Conservation (phyloP, 2,888 invertebrate species). For the Periphyllus acericola region DNA sequence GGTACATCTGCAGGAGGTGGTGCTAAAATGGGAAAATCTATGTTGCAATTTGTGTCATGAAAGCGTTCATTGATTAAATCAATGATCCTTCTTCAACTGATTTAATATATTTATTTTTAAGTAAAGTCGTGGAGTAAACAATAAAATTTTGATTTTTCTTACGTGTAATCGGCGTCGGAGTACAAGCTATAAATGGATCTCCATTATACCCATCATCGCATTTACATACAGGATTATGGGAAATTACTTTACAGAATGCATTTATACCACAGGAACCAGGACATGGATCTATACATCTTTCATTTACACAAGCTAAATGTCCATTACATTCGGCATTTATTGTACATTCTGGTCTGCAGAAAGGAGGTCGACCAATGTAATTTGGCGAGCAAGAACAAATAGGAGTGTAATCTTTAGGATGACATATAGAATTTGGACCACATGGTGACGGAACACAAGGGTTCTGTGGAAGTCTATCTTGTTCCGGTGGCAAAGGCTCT, state of each 20-base stretch:
- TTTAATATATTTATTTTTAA: not conserved
- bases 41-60: conserved; percentile 18
- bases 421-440: conserved; percentile 72
- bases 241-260: conserved; percentile 73
- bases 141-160: conserved; percentile 39
- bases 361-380: conserved; percentile 74
- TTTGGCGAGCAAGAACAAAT: conserved; percentile 72
- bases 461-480: conserved; percentile 69
- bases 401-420: conserved; percentile 66
- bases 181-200: conserved; percentile 71
- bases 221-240: conserved; percentile 70
- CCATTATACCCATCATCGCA: conserved; percentile 72
- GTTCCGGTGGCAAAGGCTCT: conserved; percentile 63
- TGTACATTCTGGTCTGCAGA: conserved; percentile 76
- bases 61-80: not conserved
- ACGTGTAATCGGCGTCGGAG: conserved; percentile 60
- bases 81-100: not conserved
- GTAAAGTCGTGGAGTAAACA: not conserved
- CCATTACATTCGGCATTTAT: conserved; percentile 71
- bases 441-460: conserved; percentile 82
- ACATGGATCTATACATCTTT: conserved; percentile 74
- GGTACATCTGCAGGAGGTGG: conserved; percentile 70
- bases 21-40: conserved; percentile 59
- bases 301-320: conserved; percentile 70
- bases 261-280: conserved; percentile 76